Conservation (phyloP, 1,140 invertebrate genomes). For the Magallana gigas region DNA sequence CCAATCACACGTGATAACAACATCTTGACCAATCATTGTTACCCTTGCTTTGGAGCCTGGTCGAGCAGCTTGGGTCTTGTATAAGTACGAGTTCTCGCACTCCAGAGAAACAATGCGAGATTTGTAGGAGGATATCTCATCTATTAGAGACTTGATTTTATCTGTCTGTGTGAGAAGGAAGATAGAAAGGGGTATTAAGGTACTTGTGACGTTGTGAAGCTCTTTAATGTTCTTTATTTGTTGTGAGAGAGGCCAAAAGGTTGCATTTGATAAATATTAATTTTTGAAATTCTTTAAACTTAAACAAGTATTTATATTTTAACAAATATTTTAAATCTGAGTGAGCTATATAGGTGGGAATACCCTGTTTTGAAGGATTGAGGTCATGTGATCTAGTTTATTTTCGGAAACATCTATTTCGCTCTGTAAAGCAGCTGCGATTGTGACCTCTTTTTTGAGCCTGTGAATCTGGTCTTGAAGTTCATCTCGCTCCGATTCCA, state of each 20-base stretch:
- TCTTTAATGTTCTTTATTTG: too few relatives aligned
- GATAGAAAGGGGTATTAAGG: background rate
- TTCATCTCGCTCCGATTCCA: slow-evolving; percentile 7
- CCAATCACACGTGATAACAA: background rate
- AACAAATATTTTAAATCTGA: too few relatives aligned
- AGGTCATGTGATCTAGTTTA: slow-evolving; percentile 23
- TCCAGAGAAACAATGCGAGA: slow-evolving; percentile 56
- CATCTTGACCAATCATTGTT: slow-evolving; percentile 11
- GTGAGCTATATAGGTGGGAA: too few relatives aligned
- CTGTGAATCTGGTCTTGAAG: slow-evolving; percentile 17
- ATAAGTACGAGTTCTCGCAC: slow-evolving; percentile 51
- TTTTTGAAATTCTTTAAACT: too few relatives aligned
- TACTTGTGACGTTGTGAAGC: too few relatives aligned
- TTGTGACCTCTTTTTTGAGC: slow-evolving; percentile 22
- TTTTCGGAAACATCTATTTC: slow-evolving; percentile 41
- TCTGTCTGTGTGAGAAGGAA: slow-evolving; percentile 44
- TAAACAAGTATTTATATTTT: too few relatives aligned
- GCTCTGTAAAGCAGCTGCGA: slow-evolving; percentile 39
- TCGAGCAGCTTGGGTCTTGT: slow-evolving; percentile 43
- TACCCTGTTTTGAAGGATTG: slow-evolving; percentile 52
- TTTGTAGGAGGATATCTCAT: slow-evolving; percentile 55
- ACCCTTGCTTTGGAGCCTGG: slow-evolving; percentile 58
- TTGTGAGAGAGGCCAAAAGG: too few relatives aligned
- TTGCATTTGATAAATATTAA: too few relatives aligned
- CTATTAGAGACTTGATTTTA: slow-evolving; percentile 52